These are phyloP conservation scores for Apotomis turbidana DNA, from an alignment of 2,888 invertebrate genomes.

Conservation along the genomic window DNA sequence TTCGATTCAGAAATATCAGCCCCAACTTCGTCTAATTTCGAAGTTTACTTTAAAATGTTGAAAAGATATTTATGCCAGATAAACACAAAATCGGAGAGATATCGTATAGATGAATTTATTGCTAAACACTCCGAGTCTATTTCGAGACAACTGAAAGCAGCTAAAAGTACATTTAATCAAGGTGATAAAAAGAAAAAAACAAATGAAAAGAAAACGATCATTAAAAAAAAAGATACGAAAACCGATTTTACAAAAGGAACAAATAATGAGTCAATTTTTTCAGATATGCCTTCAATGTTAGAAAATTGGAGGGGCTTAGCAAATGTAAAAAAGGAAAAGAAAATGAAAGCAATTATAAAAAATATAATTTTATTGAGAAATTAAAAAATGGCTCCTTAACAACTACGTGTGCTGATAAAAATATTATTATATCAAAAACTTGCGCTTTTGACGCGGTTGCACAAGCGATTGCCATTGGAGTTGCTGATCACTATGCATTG, in stretches of 20 bases:
- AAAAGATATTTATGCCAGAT: constrained; percentile 40
- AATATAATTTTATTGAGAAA: not conserved
- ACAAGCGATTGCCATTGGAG: constrained; percentile 38
- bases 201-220: constrained; percentile 19
- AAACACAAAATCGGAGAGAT: constrained; percentile 21
- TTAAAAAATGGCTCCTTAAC: constrained; percentile 36
- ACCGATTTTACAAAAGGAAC: constrained; percentile 16
- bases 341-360: constrained; percentile 1
- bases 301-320: constrained; percentile 34
- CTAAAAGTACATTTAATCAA: constrained; percentile 7
- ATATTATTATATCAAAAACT: constrained; percentile 34
- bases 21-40: constrained; percentile 39
- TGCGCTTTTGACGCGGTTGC: constrained; percentile 41
- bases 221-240: constrained; percentile 6
- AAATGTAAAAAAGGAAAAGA: constrained; percentile 2
- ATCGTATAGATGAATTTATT: too few species aligned
- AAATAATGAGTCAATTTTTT: constrained; percentile 13
- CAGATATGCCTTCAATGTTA: constrained; percentile 34
- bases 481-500: constrained; percentile 36
- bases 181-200: constrained; percentile 8
- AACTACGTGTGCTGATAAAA: constrained; percentile 32
- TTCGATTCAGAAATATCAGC: constrained; percentile 27
- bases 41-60: constrained; percentile 37
- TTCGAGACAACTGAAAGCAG: constrained; percentile 32
- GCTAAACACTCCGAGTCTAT: too few species aligned